Conservation (phyloP, 2,797 vertebrate species). For the Lacerta bilineata region DNA sequence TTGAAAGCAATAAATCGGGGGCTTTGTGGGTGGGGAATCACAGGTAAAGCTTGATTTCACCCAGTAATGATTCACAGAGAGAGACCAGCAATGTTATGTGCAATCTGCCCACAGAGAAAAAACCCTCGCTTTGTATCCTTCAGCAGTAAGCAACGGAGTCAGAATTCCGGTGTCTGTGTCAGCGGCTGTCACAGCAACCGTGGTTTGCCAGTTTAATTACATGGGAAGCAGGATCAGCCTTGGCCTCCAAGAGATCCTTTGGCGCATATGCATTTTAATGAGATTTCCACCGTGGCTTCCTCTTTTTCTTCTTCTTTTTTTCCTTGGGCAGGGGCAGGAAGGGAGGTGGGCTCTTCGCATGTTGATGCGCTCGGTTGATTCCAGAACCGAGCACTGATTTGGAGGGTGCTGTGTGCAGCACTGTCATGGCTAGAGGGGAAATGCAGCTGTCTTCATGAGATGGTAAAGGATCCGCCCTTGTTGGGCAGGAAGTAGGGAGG, state of each 20-base stretch:
- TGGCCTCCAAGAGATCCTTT: conserved; percentile 47
- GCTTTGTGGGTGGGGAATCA: conserved; percentile 28
- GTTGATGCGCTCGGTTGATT: conserved; percentile 38
- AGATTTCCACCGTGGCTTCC: background rate
- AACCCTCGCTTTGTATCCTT: conserved; percentile 39
- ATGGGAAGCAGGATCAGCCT: conserved; percentile 44
- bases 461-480: conserved; percentile 50
- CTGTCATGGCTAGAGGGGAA: conserved; percentile 20
- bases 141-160: conserved; percentile 34
- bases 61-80: conserved; percentile 10
- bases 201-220: conserved; percentile 40
- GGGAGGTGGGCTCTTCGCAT: background rate
- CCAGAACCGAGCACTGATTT: conserved; percentile 43
- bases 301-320: too few species aligned
- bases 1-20: background rate
- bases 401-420: conserved; percentile 28
- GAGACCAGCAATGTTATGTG: background rate
- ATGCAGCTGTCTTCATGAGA: conserved; percentile 35
- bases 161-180: conserved; percentile 35
- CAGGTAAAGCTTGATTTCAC: background rate
- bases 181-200: conserved; percentile 50
- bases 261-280: background rate
- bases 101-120: conserved; percentile 1
- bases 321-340: background rate
- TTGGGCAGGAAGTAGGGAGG: conserved; percentile 46